A percentile compares a stretch with the other conserved stretches of the same genome.
phyloP scores from a whole-genome alignment of 2,888 invertebrate species.

The Nomada fucata region DNA sequence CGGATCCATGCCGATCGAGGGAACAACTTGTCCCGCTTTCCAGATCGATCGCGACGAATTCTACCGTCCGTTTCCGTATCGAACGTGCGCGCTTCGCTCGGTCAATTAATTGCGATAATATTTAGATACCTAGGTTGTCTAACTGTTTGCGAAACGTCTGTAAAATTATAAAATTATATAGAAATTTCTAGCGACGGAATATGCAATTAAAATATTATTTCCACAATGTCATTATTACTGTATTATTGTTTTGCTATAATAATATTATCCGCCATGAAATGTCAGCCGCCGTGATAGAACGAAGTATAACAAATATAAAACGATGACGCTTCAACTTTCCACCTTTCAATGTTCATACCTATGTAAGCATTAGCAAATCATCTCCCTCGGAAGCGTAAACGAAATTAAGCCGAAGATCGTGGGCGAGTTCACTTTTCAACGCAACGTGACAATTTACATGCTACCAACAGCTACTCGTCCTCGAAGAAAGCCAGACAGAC shows the following conservation, averaged over 20 bases:
- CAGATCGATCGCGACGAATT: slow-evolving; percentile 45
- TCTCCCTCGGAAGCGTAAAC: not conserved
- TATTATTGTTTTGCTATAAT: no score
- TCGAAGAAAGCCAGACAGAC: slow-evolving; percentile 6
- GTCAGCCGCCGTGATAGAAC: no score
- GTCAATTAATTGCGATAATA: no score
- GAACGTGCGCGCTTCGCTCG: no score
- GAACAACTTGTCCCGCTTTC: slow-evolving; percentile 4
- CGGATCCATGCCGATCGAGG: slow-evolving; percentile 24
- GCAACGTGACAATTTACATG: slow-evolving; percentile 7
- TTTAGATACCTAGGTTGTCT: no score
- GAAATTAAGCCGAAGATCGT: not conserved
- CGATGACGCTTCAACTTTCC: not conserved
- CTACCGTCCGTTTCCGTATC: no score
- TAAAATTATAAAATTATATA: no score
- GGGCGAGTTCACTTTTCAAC: slow-evolving; percentile 7
- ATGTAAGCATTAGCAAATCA: not conserved
- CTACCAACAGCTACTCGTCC: slow-evolving; percentile 1
- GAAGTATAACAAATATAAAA: not conserved
- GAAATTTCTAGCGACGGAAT: no score
- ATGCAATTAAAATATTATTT: no score
- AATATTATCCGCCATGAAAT: no score
- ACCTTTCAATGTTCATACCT: not conserved
- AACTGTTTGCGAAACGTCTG: no score
- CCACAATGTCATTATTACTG: no score